phyloP scores from a whole-genome alignment of 2,113 vertebrate species.

The Caranx ignobilis region DNA sequence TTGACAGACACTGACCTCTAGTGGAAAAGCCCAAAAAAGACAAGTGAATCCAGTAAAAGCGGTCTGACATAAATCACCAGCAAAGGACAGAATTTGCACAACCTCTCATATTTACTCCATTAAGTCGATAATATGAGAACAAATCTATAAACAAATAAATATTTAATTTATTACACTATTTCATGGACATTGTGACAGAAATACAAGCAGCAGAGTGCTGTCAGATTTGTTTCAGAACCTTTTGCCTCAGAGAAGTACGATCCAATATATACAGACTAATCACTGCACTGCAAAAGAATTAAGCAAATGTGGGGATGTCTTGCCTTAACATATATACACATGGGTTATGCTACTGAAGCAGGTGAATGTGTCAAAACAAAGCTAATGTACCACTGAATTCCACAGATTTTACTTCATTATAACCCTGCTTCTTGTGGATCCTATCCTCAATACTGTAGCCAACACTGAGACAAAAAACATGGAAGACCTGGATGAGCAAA shows the following conservation, averaged over 20 bases:
- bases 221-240: slow-evolving; percentile 47
- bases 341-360: slow-evolving; percentile 17
- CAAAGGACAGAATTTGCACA: background rate
- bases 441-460: background rate
- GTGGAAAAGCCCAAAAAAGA: slow-evolving; percentile 50
- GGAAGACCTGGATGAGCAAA: background rate
- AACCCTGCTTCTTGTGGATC: slow-evolving; percentile 8
- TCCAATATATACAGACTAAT: slow-evolving; percentile 64
- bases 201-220: slow-evolving; percentile 45
- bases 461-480: background rate
- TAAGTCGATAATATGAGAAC: slow-evolving; percentile 40
- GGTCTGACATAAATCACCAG: background rate
- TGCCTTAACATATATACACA: slow-evolving; percentile 17
- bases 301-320: slow-evolving; percentile 34
- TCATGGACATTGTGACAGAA: slow-evolving; percentile 50
- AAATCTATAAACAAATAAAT: slow-evolving; percentile 78
- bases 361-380: slow-evolving; percentile 21
- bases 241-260: slow-evolving; percentile 36
- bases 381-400: background rate
- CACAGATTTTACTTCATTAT: background rate
- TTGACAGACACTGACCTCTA: slow-evolving; percentile 70
- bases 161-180: slow-evolving; percentile 70
- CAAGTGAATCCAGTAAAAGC: background rate
- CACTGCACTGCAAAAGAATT: slow-evolving; percentile 23
- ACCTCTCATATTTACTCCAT: slow-evolving; percentile 26